Evolutionary conservation across 2,113 vertebrate species (phyloP), one percentile per base, ranked within the genome.

Genomic region (Hiodon alosoides): DNA sequence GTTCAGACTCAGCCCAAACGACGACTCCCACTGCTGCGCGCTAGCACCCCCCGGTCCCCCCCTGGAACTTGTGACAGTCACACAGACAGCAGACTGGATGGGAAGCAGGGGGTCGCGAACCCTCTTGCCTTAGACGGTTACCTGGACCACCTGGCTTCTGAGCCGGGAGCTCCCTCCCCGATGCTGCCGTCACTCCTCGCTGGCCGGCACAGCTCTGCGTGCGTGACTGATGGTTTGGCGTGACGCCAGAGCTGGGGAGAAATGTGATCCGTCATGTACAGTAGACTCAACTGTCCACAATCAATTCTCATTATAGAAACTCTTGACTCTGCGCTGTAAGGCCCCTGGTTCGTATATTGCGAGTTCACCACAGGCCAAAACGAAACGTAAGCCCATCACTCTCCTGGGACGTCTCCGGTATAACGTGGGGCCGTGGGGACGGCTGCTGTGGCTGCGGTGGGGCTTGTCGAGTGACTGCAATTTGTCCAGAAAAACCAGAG

Each of bases 251-350:
- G 13, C 70, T 72, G 67, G 52, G 57, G 54, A 13, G 55, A 50
- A 31, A 31, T 58, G 13, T 50, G 7, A 71, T 60, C 46, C 47
- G 7, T 57, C 1, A 1, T 60, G 70, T 71, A 60, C 70, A 71
- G 57, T 71, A 71, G 7, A 60, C 17, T 47, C 59, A 52, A 54
- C 7, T 64, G 72, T 16, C 51, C 61, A 8, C 51, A 47, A 46
- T 74, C 72, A 13, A 55, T 74, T 66, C 53, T 16, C 62, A 55
- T 74, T 74, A 66, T 14, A 73, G 16, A 73, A 73, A 2, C 58
- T 48, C 59, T 73, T 64, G 59, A 51, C 48, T 71, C 10, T 58
- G 55, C 17, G 60, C 60, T 52, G n/a, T 9, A 17, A 61, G 17
- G 16, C 31, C 1, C 9, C 7, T 31, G 4, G 5, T 9, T 10